These are phyloP conservation scores for Drosophila repleta DNA, from an alignment of 1,140 invertebrate genomes.

Conservation along the genomic window DNA sequence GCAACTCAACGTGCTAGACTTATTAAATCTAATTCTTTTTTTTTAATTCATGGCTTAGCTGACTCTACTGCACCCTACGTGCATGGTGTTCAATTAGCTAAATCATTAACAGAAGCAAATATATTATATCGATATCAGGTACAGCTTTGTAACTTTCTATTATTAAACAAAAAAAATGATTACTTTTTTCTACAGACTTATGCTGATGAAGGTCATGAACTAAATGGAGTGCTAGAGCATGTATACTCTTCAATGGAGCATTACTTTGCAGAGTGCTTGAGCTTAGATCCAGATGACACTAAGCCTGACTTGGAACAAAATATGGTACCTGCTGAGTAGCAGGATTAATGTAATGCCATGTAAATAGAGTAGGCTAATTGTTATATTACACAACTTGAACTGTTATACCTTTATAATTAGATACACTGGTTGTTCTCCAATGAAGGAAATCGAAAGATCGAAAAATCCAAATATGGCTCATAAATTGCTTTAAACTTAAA, in stretches of 20 bases:
- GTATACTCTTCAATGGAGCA: conserved; percentile 94
- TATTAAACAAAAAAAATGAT: not conserved
- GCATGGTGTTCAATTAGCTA: conserved; percentile 94
- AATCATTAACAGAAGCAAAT: conserved; percentile 92
- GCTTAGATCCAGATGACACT: conserved; percentile 89
- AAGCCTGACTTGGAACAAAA: conserved; percentile 79
- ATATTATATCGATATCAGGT: conserved; percentile 97
- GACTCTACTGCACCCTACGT: conserved; percentile 96
- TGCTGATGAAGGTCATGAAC: conserved; percentile 91
- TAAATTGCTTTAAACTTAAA: conserved; percentile 17
- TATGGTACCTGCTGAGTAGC: conserved; percentile 78
- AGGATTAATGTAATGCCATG: conserved; percentile 27
- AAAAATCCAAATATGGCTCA: conserved; percentile 15
- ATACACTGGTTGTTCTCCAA: conserved; percentile 29
- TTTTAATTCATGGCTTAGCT: conserved; percentile 93
- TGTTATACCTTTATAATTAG: conserved; percentile 36
- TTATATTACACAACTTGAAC: conserved; percentile 32
- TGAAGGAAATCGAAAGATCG: conserved; percentile 13
- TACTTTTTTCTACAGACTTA: conserved; percentile 87
- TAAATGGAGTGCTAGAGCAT: conserved; percentile 91
- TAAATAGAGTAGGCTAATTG: conserved; percentile 48
- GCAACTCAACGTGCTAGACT: conserved; percentile 93
- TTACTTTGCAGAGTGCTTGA: conserved; percentile 92
- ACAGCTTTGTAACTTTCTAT: not conserved
- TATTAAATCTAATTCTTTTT: conserved; percentile 93